Evolutionary conservation across 2,797 vertebrate species (phyloP).

Genomic region (Clarias platycephalus): DNA sequence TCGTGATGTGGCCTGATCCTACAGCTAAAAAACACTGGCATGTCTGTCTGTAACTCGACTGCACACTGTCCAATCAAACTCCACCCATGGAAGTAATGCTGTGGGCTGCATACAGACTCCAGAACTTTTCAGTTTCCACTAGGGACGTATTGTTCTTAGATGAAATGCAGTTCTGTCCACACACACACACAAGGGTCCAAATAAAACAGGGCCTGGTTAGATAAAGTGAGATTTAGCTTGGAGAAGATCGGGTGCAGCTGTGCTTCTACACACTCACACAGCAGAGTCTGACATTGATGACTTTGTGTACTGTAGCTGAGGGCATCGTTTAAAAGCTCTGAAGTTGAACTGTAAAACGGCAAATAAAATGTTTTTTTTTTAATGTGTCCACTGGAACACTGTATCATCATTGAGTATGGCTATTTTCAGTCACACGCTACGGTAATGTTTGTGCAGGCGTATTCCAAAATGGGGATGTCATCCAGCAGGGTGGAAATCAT

Average conservation of each 20-base stretch:
- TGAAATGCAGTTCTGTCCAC: conserved; percentile 9
- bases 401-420: background rate
- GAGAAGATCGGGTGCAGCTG: conserved; percentile 3
- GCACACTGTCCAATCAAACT: conserved; percentile 21
- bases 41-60: conserved; percentile 19
- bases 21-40: conserved; percentile 32
- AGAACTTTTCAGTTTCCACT: conserved; percentile 35
- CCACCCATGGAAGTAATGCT: conserved; percentile 50
- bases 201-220: conserved; percentile 52
- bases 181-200: conserved; percentile 39
- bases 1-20: conserved; percentile 2
- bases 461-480: conserved; percentile 49
- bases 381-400: conserved; percentile 13
- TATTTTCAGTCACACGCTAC: conserved; percentile 63
- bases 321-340: background rate
- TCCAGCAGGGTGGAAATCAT: conserved; percentile 19
- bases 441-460: conserved; percentile 61
- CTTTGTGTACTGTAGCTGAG: background rate
- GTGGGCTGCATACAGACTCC: conserved; percentile 70
- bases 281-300: background rate
- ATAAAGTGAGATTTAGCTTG: conserved; percentile 48
- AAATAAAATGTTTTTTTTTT: conserved; percentile 6
- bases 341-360: background rate
- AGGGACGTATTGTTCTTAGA: conserved; percentile 51
- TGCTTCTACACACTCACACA: conserved; percentile 3